Conservation (phyloP, 2,888 invertebrate species). For the Cephus pulcher region DNA sequence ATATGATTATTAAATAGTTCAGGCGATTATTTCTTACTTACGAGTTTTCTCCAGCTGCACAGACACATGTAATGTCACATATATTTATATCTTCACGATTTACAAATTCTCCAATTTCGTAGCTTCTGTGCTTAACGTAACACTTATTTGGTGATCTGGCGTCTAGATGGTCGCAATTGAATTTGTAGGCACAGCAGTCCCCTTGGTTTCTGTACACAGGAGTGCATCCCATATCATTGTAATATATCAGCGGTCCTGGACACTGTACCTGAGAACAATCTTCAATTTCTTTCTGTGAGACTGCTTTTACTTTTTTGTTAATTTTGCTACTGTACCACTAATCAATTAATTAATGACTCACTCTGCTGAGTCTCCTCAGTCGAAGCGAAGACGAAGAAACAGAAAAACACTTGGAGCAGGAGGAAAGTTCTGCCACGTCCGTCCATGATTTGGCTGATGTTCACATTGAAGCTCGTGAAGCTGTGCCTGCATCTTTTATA, state of each 20-base stretch:
- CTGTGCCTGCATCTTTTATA: not conserved
- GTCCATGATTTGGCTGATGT: not conserved
- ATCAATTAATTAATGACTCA: not conserved
- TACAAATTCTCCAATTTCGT: slow-evolving; percentile 38
- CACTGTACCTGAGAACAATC: slow-evolving; percentile 42
- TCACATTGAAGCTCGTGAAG: not conserved
- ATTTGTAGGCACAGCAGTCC: slow-evolving; percentile 46
- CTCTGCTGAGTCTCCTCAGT: not conserved
- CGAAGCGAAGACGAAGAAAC: not conserved
- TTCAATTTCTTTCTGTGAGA: not conserved
- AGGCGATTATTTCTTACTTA: too few species aligned
- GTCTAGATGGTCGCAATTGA: slow-evolving; percentile 48
- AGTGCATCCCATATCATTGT: slow-evolving; percentile 43
- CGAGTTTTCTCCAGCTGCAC: too few species aligned
- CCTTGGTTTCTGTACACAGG: slow-evolving; percentile 40
- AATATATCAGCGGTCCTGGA: slow-evolving; percentile 46
- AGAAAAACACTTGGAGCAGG: not conserved
- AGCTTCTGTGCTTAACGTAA: slow-evolving; percentile 41
- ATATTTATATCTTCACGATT: too few species aligned
- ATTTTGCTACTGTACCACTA: not conserved
- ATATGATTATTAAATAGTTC: too few species aligned
- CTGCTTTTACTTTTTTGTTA: too few species aligned
- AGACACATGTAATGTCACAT: too few species aligned
- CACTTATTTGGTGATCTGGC: slow-evolving; percentile 42
- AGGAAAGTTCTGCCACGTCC: not conserved